A percentile compares a stretch with the other conserved stretches of the same genome.
phyloP scores from a whole-genome alignment of 2,888 invertebrate species.

The Steromphala cineraria region DNA sequence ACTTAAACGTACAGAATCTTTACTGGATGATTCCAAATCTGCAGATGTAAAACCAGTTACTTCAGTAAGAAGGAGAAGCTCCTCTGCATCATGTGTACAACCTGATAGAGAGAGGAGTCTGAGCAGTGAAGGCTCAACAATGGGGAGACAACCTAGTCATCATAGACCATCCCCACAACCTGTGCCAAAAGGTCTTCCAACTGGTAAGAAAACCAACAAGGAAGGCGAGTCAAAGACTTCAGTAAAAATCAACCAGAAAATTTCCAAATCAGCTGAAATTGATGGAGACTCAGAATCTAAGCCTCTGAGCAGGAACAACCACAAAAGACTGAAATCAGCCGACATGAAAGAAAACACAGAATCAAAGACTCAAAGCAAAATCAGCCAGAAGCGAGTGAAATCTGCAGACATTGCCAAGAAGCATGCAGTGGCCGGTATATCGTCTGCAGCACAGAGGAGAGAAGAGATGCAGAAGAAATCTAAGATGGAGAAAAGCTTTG shows the following conservation, averaged over 20 bases:
- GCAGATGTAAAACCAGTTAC: background rate
- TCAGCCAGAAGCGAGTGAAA: conserved; percentile 16
- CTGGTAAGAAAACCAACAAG: background rate
- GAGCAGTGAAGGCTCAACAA: background rate
- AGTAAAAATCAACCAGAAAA: conserved; percentile 26
- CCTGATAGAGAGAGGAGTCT: conserved; percentile 5
- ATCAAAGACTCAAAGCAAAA: conserved; percentile 22
- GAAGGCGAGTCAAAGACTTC: background rate
- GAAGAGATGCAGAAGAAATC: conserved; percentile 45
- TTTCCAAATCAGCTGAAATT: conserved; percentile 37
- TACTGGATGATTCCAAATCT: background rate
- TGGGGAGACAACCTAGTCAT: background rate
- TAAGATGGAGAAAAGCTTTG: conserved; percentile 33
- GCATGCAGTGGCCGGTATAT: conserved; percentile 46
- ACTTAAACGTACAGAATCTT: background rate
- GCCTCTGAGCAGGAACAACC: background rate
- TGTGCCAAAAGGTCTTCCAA: background rate
- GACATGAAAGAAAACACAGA: background rate
- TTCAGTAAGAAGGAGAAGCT: background rate
- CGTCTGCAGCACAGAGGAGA: conserved; percentile 46
- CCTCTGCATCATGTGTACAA: background rate
- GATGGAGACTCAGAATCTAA: background rate
- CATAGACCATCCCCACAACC: background rate
- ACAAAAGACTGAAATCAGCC: too few species aligned
- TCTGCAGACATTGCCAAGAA: conserved; percentile 43